Conservation (phyloP, 2,797 vertebrate genomes). For the Anabacerthia variegaticeps region DNA sequence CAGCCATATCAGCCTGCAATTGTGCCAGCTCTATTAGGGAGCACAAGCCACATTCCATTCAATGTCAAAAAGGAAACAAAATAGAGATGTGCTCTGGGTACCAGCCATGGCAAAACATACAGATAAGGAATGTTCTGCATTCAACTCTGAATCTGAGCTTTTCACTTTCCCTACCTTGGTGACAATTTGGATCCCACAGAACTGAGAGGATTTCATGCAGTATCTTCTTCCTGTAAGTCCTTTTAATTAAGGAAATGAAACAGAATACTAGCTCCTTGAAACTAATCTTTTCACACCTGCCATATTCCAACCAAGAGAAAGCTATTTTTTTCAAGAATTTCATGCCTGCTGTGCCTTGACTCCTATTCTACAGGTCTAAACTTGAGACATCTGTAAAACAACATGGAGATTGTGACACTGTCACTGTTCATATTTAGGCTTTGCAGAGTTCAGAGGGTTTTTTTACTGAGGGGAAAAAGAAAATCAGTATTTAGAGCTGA, state of each 20-base stretch:
- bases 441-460: background rate
- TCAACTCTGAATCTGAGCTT: background rate
- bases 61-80: slow-evolving; percentile 6
- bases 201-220: background rate
- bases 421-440: background rate
- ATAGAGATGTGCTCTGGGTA: background rate
- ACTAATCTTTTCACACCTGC: background rate
- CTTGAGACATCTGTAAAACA: background rate
- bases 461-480: background rate
- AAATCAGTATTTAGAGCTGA: background rate
- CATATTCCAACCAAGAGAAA: background rate
- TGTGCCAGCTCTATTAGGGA: background rate
- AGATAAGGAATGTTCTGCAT: background rate
- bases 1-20: background rate
- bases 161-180: background rate
- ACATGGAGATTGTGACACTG: background rate
- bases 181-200: background rate
- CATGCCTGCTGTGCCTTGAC: background rate
- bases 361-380: background rate
- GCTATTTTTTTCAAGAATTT: background rate
- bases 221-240: background rate
- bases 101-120: background rate
- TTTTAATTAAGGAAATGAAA: background rate
- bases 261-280: background rate
- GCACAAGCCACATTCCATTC: background rate